A percentile compares a stretch with the other conserved stretches of the same genome.
These are phyloP conservation scores for Odocoileus virginianus DNA, from an alignment of 2,113 vertebrate species.

Conservation along the genomic window DNA sequence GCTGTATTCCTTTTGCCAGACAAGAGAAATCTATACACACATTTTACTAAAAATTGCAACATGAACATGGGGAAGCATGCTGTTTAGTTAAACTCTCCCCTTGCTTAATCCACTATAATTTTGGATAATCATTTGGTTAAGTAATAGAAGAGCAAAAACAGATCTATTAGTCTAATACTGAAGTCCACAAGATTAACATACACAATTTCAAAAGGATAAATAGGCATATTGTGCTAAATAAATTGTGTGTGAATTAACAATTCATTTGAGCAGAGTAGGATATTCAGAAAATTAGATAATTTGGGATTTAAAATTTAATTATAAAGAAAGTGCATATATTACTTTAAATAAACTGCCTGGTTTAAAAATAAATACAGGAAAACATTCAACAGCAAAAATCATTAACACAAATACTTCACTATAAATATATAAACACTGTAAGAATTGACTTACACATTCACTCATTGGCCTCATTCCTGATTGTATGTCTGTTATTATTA, in stretches of 20 bases:
- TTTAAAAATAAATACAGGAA: background rate
- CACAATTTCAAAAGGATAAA: background rate
- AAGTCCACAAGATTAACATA: slow-evolving; percentile 41
- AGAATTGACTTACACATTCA: too few species aligned
- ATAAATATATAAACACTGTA: background rate
- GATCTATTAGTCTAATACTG: slow-evolving; percentile 38
- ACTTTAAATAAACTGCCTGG: background rate
- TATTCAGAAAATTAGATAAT: background rate
- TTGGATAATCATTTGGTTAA: slow-evolving; percentile 22
- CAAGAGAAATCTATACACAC: background rate
- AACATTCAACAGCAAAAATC: background rate
- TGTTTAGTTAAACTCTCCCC: background rate
- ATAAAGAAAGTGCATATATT: background rate
- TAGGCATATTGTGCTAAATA: slow-evolving; percentile 6
- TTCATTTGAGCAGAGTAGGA: background rate
- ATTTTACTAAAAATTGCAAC: background rate
- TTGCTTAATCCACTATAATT: slow-evolving; percentile 37
- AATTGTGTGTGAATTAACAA: slow-evolving; percentile 13
- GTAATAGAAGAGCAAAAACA: slow-evolving; percentile 25
- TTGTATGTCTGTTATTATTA: background rate
- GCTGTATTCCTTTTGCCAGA: background rate
- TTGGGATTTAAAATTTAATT: background rate
- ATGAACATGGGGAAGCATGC: background rate
- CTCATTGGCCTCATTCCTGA: background rate
- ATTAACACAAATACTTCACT: background rate